phyloP scores from a whole-genome alignment of 1,140 invertebrate species.

The Drusus annulatus region DNA sequence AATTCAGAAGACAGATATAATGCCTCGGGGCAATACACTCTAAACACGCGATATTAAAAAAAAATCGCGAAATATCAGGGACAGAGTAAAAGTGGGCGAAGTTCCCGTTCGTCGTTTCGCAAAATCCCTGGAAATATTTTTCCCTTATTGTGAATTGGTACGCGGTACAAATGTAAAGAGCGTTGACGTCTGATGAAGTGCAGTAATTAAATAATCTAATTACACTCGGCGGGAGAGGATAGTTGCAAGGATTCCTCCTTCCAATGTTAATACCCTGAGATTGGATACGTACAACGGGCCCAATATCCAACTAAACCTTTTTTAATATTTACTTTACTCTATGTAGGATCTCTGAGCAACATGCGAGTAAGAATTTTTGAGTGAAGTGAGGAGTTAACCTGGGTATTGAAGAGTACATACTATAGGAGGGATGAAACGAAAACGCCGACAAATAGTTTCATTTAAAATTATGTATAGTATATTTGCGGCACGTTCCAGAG shows the following conservation, averaged over 20 bases:
- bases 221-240: not conserved
- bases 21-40: not conserved
- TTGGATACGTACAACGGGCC: too few relatives aligned
- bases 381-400: too few relatives aligned
- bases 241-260: constrained; percentile 4
- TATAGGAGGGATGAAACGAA: too few relatives aligned
- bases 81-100: not conserved
- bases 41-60: not conserved
- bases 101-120: not conserved
- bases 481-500: too few relatives aligned
- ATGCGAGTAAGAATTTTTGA: too few relatives aligned
- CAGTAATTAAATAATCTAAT: constrained; percentile 15
- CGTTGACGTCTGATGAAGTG: not conserved
- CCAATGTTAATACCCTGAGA: not conserved
- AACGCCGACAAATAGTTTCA: too few relatives aligned
- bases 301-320: too few relatives aligned
- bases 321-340: too few relatives aligned
- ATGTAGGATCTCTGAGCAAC: too few relatives aligned
- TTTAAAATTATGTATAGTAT: too few relatives aligned
- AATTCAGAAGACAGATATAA: too few relatives aligned
- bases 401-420: too few relatives aligned
- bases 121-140: not conserved
- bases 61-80: not conserved
- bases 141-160: not conserved
- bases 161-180: not conserved